Conservation (phyloP, 2,888 invertebrate species). For the Crocallis elinguaria region DNA sequence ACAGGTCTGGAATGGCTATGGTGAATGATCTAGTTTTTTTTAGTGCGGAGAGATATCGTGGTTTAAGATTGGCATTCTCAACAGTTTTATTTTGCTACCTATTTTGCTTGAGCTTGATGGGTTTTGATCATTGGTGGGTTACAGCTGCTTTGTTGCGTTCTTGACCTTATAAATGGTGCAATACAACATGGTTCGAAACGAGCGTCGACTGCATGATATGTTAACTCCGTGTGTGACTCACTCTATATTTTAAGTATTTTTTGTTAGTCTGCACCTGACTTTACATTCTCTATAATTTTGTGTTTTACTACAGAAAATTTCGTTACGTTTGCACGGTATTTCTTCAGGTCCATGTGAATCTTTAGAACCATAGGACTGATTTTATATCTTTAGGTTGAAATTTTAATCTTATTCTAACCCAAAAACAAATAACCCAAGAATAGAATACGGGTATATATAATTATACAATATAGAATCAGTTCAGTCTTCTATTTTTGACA, state of each 20-base stretch:
- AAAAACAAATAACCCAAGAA: too few relatives aligned
- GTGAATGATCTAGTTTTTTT: too few relatives aligned
- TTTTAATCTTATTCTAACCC: too few relatives aligned
- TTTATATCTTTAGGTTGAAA: too few relatives aligned
- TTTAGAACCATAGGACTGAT: too few relatives aligned
- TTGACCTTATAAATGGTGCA: conserved; percentile 15
- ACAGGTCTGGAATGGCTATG: conserved; percentile 5
- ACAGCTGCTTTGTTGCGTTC: conserved; percentile 11
- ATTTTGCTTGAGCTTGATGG: conserved; percentile 7
- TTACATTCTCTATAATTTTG: neutral
- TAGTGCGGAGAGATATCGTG: too few relatives aligned
- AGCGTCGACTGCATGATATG: neutral
- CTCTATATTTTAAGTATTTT: neutral
- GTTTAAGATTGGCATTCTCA: too few relatives aligned
- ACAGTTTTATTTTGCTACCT: neutral
- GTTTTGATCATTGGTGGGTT: neutral
- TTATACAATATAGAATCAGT: too few relatives aligned
- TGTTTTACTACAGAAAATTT: neutral
- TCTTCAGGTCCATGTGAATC: too few relatives aligned
- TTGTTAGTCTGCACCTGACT: neutral
- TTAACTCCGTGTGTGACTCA: neutral
- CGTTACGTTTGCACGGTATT: too few relatives aligned
- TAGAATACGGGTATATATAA: too few relatives aligned
- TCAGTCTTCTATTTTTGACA: too few relatives aligned
- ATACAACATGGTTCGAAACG: conserved; percentile 2